Evolutionary conservation across 2,797 vertebrate genomes (phyloP).

Genomic region (Tinamus major): DNA sequence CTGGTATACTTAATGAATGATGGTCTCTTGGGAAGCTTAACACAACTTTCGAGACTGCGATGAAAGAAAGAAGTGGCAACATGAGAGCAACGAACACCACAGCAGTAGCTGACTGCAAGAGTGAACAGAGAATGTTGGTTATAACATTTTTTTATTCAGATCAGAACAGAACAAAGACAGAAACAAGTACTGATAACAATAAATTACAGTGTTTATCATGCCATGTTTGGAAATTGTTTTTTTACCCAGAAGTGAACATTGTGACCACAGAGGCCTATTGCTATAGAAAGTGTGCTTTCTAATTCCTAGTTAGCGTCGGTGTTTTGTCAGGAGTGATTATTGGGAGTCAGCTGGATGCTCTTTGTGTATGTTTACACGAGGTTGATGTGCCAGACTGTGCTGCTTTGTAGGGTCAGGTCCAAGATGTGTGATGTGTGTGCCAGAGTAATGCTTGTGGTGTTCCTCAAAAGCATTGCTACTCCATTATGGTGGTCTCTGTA

Average conservation of each 20-base stretch:
- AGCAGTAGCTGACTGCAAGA: constrained; percentile 2
- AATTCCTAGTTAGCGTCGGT: not conserved
- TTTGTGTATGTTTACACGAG: not conserved
- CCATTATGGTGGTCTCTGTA: not conserved
- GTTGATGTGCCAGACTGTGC: not conserved
- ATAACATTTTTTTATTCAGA: not conserved
- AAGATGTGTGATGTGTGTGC: not conserved
- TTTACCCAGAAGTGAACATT: not conserved
- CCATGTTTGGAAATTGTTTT: not conserved
- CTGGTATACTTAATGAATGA: not conserved
- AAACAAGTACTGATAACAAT: not conserved
- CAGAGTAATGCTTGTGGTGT: not conserved
- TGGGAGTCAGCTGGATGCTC: not conserved
- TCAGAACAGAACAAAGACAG: not conserved
- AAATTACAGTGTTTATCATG: not conserved
- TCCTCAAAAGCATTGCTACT: not conserved
- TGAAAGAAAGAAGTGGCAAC: constrained; percentile 6
- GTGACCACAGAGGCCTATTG: not conserved
- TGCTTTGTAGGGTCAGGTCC: not conserved
- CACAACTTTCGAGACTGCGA: not conserved
- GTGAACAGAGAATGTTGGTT: not conserved
- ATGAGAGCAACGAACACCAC: not conserved
- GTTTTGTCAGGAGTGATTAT: not conserved
- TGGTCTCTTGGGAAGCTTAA: constrained; percentile 27
- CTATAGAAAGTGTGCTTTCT: fast-evolving